Percentiles rank a stretch among this genome's conserved stretches.
Evolutionary conservation across 2,797 vertebrate genomes (phyloP).

Genomic region (Melanotaenia parkinsoni): DNA sequence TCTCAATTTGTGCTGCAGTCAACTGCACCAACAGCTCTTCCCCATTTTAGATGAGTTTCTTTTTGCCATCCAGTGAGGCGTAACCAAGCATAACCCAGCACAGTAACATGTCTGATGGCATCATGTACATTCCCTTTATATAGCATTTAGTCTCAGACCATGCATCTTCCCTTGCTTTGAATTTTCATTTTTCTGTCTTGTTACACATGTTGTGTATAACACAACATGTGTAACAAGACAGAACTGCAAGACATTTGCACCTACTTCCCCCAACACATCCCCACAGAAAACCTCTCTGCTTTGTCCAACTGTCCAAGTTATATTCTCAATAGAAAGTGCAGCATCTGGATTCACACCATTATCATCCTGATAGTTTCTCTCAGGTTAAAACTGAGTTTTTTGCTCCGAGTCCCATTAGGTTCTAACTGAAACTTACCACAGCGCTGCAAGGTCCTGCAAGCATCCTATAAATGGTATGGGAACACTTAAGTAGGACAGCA

Average conservation of each 20-base stretch:
- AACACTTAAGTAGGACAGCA: conserved; percentile 65
- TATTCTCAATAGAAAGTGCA: background rate
- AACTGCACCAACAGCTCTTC: background rate
- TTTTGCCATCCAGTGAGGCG: background rate
- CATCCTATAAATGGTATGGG: conserved; percentile 47
- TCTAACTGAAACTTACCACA: conserved; percentile 27
- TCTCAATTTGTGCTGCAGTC: background rate
- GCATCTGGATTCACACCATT: background rate
- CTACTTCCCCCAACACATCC: background rate
- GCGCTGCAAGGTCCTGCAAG: conserved; percentile 24
- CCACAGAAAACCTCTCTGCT: conserved; percentile 9
- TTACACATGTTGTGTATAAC: background rate
- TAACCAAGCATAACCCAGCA: background rate
- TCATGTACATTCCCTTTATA: background rate
- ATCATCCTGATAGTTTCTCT: background rate
- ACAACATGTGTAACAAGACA: too few relatives aligned
- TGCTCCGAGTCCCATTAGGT: background rate
- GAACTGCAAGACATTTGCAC: conserved; percentile 4
- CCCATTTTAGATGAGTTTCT: background rate
- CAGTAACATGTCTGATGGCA: background rate
- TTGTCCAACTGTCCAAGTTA: background rate
- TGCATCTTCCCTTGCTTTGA: background rate
- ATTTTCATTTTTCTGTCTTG: background rate
- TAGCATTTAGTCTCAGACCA: background rate
- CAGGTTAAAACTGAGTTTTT: background rate